Base-by-base conservation (phyloP, 2,888 invertebrate species). In the Stegophylla sp. region DNA sequence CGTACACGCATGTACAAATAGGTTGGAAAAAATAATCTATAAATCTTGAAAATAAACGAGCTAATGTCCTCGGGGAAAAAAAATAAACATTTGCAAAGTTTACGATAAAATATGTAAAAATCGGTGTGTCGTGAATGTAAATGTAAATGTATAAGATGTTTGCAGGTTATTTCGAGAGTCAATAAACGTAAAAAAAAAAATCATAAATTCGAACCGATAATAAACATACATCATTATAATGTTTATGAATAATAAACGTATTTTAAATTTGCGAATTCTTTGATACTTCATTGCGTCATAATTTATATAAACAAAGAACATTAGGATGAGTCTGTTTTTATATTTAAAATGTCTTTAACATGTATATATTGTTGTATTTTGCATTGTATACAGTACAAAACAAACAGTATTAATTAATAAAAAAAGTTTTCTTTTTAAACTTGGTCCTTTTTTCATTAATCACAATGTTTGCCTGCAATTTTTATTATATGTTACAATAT, bases 11-110 rank as follows among this genome's bases (percentile, higher is more conserved):
- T 13, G n/a, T 41, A 64, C 23, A 45, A n/a, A n/a, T 59, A n/a
- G 28, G 45, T 28, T 48, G 34, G 34, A 28, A 66, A 75, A 75
- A 74, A 74, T 45, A 74, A 64, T 75, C 63, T 51, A 75, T 64
- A 63, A 75, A 64, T 75, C 48, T 75, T 75, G 51, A 64, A 73
- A 74, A 45, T 45, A 75, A 51, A 75, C 74, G 51, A 51, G 5
- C 63, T 15, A 43, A 61, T 61, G 51, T 34, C 63, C 63, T 75
- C 74, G 41, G n/a, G n/a, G n/a, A n/a, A 34, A 64, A 63, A 73
- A 73, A 69, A 26, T 12, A 66, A 67, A 67, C n/a, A 48, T 0
- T 48, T 0, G 59, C 28, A 28, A 61, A 61, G 59, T 73, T 73
- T 28, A 26, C 26, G 26, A 74, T 63, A 63, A 63, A 23, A 41